Evolutionary conservation across 2,888 invertebrate genomes (phyloP).

Genomic region (Mythimna vitellina): DNA sequence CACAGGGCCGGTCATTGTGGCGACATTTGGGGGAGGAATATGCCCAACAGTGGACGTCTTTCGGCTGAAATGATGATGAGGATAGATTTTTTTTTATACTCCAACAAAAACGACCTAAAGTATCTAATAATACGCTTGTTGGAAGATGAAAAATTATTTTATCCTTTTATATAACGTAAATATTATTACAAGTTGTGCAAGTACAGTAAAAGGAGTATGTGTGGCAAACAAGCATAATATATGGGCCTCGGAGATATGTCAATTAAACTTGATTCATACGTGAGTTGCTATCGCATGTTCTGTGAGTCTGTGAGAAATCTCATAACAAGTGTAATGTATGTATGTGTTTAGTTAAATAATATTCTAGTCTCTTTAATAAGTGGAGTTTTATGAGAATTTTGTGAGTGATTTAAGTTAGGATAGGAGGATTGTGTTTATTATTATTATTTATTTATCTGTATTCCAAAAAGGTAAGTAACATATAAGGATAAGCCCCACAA

Average conservation of each 20-base stretch:
- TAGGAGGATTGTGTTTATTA: background rate
- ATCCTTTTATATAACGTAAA: background rate
- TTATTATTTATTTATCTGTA: too few species aligned
- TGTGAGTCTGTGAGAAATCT: constrained; percentile 10
- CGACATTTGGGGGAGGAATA: too few species aligned
- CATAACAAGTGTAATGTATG: background rate
- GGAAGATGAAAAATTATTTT: background rate
- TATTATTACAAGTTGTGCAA: constrained; percentile 1
- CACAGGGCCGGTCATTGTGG: too few species aligned
- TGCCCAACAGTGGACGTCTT: too few species aligned
- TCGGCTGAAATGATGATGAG: too few species aligned
- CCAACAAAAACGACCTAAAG: too few species aligned
- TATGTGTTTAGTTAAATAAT: background rate
- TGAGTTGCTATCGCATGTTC: constrained; percentile 5
- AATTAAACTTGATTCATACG: constrained; percentile 42
- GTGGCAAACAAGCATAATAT: constrained; percentile 5
- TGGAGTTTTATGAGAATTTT: background rate
- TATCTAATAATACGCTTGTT: too few species aligned
- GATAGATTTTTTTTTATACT: too few species aligned
- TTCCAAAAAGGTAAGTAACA: too few species aligned
- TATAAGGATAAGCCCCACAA: too few species aligned
- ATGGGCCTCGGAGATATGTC: constrained; percentile 9
- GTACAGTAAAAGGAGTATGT: background rate
- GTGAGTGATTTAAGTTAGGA: background rate
- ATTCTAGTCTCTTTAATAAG: background rate